phyloP scores from a whole-genome alignment of 2,888 invertebrate species.

The Boloria selene region DNA sequence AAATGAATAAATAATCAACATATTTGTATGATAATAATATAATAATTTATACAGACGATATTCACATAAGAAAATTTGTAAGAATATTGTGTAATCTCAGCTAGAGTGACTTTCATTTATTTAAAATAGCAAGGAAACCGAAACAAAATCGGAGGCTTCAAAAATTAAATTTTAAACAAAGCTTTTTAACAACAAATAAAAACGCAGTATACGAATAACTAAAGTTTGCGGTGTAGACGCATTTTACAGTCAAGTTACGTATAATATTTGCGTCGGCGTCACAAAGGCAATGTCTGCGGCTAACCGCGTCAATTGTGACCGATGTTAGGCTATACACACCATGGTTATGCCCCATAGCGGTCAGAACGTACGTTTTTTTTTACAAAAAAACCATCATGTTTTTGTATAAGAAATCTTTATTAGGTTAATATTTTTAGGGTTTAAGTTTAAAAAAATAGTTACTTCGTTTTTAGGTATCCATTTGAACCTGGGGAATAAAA shows the following conservation, averaged over 20 bases:
- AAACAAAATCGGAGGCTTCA: no score
- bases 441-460: not conserved
- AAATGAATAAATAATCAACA: no score
- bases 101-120: no score
- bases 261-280: constrained; percentile 57
- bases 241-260: constrained; percentile 47
- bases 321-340: constrained; percentile 23
- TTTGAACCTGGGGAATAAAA: no score
- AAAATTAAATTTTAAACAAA: not conserved
- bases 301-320: constrained; percentile 56
- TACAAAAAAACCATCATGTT: constrained; percentile 1
- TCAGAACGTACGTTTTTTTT: constrained; percentile 2
- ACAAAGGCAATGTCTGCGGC: constrained; percentile 48
- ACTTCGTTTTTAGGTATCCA: no score
- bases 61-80: no score
- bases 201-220: constrained; percentile 18
- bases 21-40: no score
- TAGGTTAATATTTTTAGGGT: not conserved
- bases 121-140: no score
- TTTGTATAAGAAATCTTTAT: no score
- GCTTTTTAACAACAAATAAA: not conserved
- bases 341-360: constrained; percentile 5
- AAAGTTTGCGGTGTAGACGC: constrained; percentile 46
- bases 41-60: no score
- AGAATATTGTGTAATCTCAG: no score